Evolutionary conservation across 1,140 invertebrate species (phyloP).

Genomic region (Plectus sambesii): DNA sequence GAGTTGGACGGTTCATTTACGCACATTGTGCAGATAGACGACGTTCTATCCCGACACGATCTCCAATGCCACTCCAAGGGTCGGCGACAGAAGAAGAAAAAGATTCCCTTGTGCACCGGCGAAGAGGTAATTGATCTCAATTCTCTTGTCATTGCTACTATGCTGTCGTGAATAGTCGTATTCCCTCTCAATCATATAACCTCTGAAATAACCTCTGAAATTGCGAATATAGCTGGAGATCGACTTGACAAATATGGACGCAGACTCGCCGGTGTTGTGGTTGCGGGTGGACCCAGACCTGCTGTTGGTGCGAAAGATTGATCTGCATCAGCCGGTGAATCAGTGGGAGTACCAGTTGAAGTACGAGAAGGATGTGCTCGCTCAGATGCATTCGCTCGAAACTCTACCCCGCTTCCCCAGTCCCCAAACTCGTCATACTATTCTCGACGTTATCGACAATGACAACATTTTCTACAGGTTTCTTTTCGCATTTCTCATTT

Average conservation of each 20-base stretch:
- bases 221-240: constrained; percentile 32
- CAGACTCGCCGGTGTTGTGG: constrained; percentile 96
- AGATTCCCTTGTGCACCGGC: constrained; percentile 90
- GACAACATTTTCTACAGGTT: constrained; percentile 85
- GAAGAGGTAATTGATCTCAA: constrained; percentile 58
- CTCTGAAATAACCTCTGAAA: not conserved
- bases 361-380: constrained; percentile 90
- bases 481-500: too few species aligned
- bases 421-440: constrained; percentile 66
- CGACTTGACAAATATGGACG: constrained; percentile 38
- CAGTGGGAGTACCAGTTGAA: constrained; percentile 96
- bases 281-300: constrained; percentile 93
- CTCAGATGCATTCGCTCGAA: constrained; percentile 64
- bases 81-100: constrained; percentile 88
- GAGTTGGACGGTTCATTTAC: constrained; percentile 96
- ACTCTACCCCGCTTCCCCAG: constrained; percentile 74
- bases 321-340: constrained; percentile 84
- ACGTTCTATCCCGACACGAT: constrained; percentile 84
- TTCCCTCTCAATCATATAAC: not conserved
- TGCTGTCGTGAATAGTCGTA: too few species aligned
- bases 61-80: constrained; percentile 95
- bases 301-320: constrained; percentile 73
- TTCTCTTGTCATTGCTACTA: not conserved
- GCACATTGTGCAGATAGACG: constrained; percentile 84
- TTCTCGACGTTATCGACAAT: constrained; percentile 88